Base-by-base conservation (phyloP, 2,888 invertebrate genomes). In the Oxyteleia sp. region DNA sequence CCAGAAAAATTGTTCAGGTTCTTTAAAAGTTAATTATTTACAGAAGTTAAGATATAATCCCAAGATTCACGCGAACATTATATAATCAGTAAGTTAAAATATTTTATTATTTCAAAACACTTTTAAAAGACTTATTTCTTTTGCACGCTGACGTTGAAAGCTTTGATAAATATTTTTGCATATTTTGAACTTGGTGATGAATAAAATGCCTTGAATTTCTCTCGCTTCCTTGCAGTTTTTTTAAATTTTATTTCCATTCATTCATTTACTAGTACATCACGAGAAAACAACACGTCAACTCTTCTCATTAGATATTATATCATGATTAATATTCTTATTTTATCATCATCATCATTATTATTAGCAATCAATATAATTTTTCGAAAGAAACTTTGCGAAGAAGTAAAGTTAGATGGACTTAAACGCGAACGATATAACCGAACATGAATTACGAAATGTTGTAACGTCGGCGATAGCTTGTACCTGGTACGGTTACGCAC, bases 401-500 rank as follows among this genome's bases (percentile, higher is more conserved):
- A 43, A 69, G 32, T 55, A 63, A 63, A 32, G 63, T 64, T 74
- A 55, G 74, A 64, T 53, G 35, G 47, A 38, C 18, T 53, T 29
- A 45, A 64, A 55, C 23, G 16, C n/a, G 55, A 53, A 45, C 53
- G 20, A 61, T 55, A 35, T 55, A 63, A 45, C 32, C 16, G 63
- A 74, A 63, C 74, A 55, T 63, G 74, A 63, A 63, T 74, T 74
- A 74, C 74, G 20, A 41, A 51, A 63, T 16, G 61, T 41, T 61
- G 55, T 68, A 68, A 71, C 55, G 35, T 66, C 55, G 41, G 57
- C 47, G 55, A 68, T 18, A 68, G 66, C 64, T 72, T 61, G 76
- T 82, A 61, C 82, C 82, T 69, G 82, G 82, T 29, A 82, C 82
- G 76, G 71, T 66, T 71, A 64, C 82, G 59, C 71, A 57, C 64